These are phyloP conservation scores for Caenorhabditis sp. DNA, from an alignment of 2,888 invertebrate species.

Conservation along the genomic window DNA sequence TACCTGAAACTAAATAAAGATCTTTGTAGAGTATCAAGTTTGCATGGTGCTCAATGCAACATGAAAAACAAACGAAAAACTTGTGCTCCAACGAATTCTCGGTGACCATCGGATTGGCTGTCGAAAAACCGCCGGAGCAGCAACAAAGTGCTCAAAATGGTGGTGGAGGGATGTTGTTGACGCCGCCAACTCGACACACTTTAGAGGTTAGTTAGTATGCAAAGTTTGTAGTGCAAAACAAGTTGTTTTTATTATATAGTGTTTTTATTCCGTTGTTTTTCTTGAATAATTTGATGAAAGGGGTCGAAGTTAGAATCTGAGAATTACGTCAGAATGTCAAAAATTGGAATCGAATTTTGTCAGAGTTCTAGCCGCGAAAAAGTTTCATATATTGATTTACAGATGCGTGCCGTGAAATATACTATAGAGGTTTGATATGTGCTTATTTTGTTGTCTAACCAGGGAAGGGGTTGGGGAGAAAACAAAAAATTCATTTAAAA, in stretches of 20 bases:
- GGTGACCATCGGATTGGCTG: constrained; percentile 44
- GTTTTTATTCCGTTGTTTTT: not conserved
- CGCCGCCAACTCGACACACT: constrained; percentile 34
- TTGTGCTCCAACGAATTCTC: constrained; percentile 67
- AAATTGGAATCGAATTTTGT: no score
- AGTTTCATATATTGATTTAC: no score
- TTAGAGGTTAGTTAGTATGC: constrained; percentile 15
- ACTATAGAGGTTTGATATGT: not conserved
- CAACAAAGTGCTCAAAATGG: not conserved
- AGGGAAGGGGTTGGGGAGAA: not conserved
- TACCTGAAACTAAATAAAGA: no score
- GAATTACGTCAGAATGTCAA: no score
- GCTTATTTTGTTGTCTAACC: no score
- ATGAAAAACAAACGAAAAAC: constrained; percentile 47
- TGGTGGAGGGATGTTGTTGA: constrained; percentile 27
- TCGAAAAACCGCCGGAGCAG: constrained; percentile 10
- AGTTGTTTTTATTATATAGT: not conserved
- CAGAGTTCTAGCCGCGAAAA: no score
- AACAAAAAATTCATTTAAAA: no score
- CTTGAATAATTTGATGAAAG: no score
- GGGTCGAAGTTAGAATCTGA: no score
- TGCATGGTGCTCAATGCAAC: constrained; percentile 66
- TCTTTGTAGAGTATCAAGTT: constrained; percentile 34
- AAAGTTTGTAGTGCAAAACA: not conserved
- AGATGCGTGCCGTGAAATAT: not conserved